Evolutionary conservation across 1,140 invertebrate genomes (phyloP).

Genomic region (Globodera ellingtonae): DNA sequence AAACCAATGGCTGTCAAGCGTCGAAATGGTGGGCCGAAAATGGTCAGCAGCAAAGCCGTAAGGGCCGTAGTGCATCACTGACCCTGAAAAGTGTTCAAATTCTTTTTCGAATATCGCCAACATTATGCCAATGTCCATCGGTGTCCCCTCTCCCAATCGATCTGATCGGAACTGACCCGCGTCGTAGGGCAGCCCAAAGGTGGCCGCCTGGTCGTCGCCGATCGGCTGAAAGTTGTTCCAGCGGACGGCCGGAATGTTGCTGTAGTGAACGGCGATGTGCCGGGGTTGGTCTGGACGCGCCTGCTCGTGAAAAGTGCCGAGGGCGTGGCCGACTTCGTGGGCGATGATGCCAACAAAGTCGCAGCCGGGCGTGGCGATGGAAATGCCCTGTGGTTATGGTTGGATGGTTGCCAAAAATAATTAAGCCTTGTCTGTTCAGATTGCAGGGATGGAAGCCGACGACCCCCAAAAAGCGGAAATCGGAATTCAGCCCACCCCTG

Average conservation of each 20-base stretch:
- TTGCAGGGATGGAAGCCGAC: too few species aligned
- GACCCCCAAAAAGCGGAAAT: too few species aligned
- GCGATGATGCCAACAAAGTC: conserved; percentile 62
- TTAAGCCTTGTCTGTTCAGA: conserved; percentile 8
- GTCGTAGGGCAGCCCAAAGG: conserved; percentile 58
- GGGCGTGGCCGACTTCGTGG: conserved; percentile 62
- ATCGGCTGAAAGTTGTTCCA: conserved; percentile 65
- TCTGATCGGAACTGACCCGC: conserved; percentile 33
- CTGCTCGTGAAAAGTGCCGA: conserved; percentile 64
- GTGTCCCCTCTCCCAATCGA: too few species aligned
- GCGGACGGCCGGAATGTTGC: conserved; percentile 45
- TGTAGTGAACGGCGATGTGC: conserved; percentile 56
- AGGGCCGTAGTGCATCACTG: conserved; percentile 63
- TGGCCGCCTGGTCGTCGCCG: conserved; percentile 50
- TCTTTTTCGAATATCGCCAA: neutral
- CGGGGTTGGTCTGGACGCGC: conserved; percentile 57
- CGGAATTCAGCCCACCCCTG: too few species aligned
- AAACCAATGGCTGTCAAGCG: conserved; percentile 46
- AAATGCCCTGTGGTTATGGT: conserved; percentile 50
- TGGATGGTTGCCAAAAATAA: conserved; percentile 14
- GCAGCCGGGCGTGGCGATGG: conserved; percentile 62
- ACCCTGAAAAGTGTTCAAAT: conserved; percentile 40
- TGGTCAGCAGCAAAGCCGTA: conserved; percentile 61
- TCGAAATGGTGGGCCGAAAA: conserved; percentile 59
- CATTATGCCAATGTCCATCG: too few species aligned